phyloP scores from a whole-genome alignment of 2,113 vertebrate species.

The Pan paniscus region DNA sequence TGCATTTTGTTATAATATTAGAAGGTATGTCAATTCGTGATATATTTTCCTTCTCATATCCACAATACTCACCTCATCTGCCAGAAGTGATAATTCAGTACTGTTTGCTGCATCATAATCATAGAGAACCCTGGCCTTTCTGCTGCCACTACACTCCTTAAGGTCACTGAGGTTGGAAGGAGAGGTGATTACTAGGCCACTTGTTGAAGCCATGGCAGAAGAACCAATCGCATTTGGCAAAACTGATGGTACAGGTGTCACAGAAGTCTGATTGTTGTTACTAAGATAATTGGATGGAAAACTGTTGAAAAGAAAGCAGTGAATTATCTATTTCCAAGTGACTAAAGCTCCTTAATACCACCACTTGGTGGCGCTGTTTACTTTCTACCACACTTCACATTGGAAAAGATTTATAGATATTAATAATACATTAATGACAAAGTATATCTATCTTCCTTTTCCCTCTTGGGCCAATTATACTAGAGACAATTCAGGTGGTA shows the following conservation, averaged over 20 bases:
- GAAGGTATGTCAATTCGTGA: not conserved
- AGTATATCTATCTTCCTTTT: not conserved
- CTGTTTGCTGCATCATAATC: conserved; percentile 98
- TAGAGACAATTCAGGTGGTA: not conserved
- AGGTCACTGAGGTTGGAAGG: conserved; percentile 88
- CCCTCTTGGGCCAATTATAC: not conserved
- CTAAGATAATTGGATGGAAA: conserved; percentile 94
- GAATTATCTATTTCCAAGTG: conserved; percentile 47
- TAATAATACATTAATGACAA: conserved; percentile 12
- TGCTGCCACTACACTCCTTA: conserved; percentile 90
- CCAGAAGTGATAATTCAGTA: conserved; percentile 96
- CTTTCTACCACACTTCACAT: not conserved
- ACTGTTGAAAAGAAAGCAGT: conserved; percentile 81
- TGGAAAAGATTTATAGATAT: not conserved
- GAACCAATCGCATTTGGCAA: conserved; percentile 88
- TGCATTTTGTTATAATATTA: not conserved
- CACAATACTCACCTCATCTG: conserved; percentile 92
- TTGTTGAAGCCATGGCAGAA: conserved; percentile 87
- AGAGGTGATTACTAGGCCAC: conserved; percentile 83
- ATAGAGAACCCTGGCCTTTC: conserved; percentile 96
- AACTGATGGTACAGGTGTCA: conserved; percentile 85
- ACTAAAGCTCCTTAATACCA: not conserved
- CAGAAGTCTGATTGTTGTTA: conserved; percentile 95
- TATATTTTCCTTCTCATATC: not conserved
- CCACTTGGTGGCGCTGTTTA: conserved; percentile 73